phyloP scores from a whole-genome alignment of 2,113 vertebrate genomes.

The Bufo bufo region DNA sequence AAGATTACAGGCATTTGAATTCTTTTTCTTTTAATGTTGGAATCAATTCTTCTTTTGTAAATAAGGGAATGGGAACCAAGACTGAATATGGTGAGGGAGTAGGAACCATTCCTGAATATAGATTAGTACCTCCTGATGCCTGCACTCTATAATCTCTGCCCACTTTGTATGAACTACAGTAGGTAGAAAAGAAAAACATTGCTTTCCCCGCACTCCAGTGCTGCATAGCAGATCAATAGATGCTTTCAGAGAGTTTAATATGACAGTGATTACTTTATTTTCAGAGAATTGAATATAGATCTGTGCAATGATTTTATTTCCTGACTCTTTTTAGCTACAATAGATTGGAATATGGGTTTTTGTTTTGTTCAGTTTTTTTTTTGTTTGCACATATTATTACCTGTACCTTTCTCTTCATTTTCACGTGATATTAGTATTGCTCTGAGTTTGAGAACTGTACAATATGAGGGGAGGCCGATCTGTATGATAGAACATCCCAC shows the following conservation, averaged over 20 bases:
- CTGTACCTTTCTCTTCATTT: not conserved
- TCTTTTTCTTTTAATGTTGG: not conserved
- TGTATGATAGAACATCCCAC: not conserved
- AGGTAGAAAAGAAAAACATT: constrained; percentile 17
- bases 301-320: constrained; percentile 20
- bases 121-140: constrained; percentile 18
- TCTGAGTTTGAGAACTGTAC: not conserved
- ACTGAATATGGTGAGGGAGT: not conserved
- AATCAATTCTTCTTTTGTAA: constrained; percentile 16
- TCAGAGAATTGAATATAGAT: constrained; percentile 52
- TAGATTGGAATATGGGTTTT: not conserved
- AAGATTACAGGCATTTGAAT: not conserved
- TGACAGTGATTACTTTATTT: constrained; percentile 55
- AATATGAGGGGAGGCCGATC: not conserved
- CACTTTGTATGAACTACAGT: constrained; percentile 3
- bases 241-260: constrained; percentile 44
- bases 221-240: constrained; percentile 37
- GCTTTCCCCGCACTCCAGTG: constrained; percentile 2
- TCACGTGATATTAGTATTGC: not conserved
- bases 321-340: not conserved
- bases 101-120: not conserved
- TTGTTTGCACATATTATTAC: not conserved
- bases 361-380: not conserved
- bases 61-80: not conserved
- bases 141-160: not conserved